Conservation (phyloP, 2,888 invertebrate genomes). For the Sceliomorpha sp. region DNA sequence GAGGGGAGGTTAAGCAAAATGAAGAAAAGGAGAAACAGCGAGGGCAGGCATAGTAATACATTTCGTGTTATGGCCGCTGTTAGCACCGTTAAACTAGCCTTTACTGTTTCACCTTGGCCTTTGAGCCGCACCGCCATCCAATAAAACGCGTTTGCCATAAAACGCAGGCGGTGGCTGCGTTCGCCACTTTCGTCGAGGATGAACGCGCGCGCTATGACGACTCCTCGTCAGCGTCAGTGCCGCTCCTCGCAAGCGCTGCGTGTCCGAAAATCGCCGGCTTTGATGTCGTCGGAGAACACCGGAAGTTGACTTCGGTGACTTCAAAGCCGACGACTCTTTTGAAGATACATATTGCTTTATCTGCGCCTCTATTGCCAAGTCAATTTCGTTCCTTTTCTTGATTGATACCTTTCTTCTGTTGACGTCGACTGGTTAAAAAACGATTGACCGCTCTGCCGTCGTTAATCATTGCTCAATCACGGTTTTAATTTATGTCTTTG, state of each 20-base stretch:
- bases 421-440: too few relatives aligned
- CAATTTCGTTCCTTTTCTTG: constrained; percentile 8
- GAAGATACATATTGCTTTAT: constrained; percentile 48
- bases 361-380: constrained; percentile 17
- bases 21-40: too few relatives aligned
- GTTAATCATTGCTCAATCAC: too few relatives aligned
- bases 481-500: too few relatives aligned
- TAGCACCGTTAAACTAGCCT: constrained; percentile 77
- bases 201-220: too few relatives aligned
- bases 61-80: constrained; percentile 73
- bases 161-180: constrained; percentile 57
- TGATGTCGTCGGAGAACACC: constrained; percentile 50
- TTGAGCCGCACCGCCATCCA: constrained; percentile 72
- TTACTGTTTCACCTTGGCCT: constrained; percentile 74
- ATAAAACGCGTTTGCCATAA: constrained; percentile 72
- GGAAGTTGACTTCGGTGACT: constrained; percentile 52
- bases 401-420: too few relatives aligned
- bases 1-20: constrained; percentile 18
- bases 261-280: constrained; percentile 49
- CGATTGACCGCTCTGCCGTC: too few relatives aligned
- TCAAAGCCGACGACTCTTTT: constrained; percentile 45
- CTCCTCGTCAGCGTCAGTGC: too few relatives aligned
- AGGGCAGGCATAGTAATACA: constrained; percentile 70
- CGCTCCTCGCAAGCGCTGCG: too few relatives aligned
- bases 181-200: constrained; percentile 49